Base-by-base conservation (phyloP, 2,113 vertebrate species). In the Calypte anna region DNA sequence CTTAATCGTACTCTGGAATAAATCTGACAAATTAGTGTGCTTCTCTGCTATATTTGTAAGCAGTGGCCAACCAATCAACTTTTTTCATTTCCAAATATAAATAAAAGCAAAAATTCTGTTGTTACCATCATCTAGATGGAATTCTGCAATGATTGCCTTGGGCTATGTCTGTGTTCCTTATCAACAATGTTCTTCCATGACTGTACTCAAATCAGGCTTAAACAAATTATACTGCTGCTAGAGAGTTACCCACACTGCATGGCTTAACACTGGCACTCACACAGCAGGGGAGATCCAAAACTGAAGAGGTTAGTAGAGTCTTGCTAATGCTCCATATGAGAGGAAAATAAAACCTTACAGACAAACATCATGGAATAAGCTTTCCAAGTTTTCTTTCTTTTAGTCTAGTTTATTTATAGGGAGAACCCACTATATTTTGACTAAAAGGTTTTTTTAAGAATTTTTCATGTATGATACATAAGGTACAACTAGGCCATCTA, bases 171-270 rank as follows among this genome's bases (percentile, higher is more conserved):
- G 14, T 8, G 13, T 27, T 77, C 25, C 46, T 40, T 40, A n/a
- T 57, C 74, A 80, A 73, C 14, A 40, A 12, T 9, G 7, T 38
- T 67, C 57, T 38, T 67, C 57, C 33, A 50, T 3, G 10, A 48
- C 9, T 44, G 84, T 43, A 64, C 21, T 83, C 28, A 53, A 59
- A 81, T 46, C 9, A 70, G 12, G 25, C 64, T 88, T 51, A 66
- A 76, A 77, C 30, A 83, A 74, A 80, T 28, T 55, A 62, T 10
- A 55, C 25, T 63, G 33, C 43, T 69, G 23, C 68, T 64, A 13
- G 18, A 70, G 25, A 55, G 55, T 36, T 64, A 59, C 40, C 23
- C 40, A 55, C 22, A 44, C 0, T 2, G 23, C 0, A 1, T 38
- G 46, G 59, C 46, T 62, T 77, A 77, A 70, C 51, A 66, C 5